Evolutionary conservation across 2,888 invertebrate species (phyloP), one percentile per base, ranked within the genome.

Genomic region (Agonopterix arenella): DNA sequence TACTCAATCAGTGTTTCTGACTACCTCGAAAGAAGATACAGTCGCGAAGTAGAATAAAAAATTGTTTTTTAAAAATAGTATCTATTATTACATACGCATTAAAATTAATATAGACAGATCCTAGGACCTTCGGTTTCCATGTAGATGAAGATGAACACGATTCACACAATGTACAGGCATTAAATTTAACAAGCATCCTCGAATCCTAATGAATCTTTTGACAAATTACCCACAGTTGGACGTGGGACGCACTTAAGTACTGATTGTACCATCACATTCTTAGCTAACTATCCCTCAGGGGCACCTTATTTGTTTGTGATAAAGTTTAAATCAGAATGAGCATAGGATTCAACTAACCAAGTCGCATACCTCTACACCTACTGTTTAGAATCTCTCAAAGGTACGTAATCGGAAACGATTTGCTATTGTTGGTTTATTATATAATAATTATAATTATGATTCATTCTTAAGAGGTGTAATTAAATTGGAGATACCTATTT

Each of bases 211-310:
- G 44, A 50, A 50, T 7, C 28, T 50, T 47, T 44, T 47, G 50
- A 47, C 44, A 50, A 50, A 50, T 52, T 47, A 41, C 46, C 10
- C 10, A 44, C 28, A 47, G 13, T 38, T 10, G 28, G 41, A 44
- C 52, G 52, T 51, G 50, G 49, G 52, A 48, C 11, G 46, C 7
- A 10, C 45, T n/a, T 9, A 10, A 52, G 45, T 47, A 36, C 47
- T 45, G 36, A 49, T 46, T 10, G 18, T 43, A 46, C 55, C 46
- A 8, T 40, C 47, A 8, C 5, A 28, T 28, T 28, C 28, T 28
- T 28, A 28, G 5, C 28, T 28, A 9, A 28, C 28, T 7, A 28
- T 28, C 28, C 7, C 28, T 5, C 1, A 5, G 28, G 28, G 28
- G 28, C 28, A 28, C 28, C 28, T 28, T 28, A 28, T 28, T 28